Evolutionary conservation across 1,140 invertebrate species (phyloP).

Genomic region (Tenebrio molitor): DNA sequence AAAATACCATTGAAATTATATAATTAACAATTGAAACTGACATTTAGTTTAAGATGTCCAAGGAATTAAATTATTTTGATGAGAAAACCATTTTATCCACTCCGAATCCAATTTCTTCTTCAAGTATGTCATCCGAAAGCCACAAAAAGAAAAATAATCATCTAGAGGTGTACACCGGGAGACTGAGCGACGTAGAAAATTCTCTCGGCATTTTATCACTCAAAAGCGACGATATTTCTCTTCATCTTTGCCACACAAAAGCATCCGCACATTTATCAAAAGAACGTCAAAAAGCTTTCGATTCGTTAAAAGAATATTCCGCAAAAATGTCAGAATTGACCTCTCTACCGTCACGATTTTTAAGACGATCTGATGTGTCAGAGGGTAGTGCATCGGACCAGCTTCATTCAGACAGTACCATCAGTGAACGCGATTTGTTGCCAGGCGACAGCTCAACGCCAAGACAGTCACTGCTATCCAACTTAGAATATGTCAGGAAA

Average conservation of each 20-base stretch:
- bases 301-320: no score
- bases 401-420: conserved; percentile 52
- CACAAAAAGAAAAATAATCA: neutral
- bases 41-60: neutral
- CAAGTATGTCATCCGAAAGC: neutral
- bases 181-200: neutral
- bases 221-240: no score
- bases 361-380: conserved; percentile 44
- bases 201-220: conserved; percentile 20
- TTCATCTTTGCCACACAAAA: no score
- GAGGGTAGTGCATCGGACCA: neutral
- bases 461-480: conserved; percentile 35
- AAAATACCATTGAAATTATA: neutral
- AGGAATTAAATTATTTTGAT: neutral
- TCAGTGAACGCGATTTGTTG: conserved; percentile 59
- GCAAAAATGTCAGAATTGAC: no score
- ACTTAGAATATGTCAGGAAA: neutral
- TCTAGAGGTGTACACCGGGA: neutral
- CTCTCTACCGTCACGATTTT: conserved; percentile 55
- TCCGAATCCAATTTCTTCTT: conserved; percentile 17
- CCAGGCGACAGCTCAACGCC: conserved; percentile 56
- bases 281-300: no score
- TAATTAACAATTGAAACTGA: no score
- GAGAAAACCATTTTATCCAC: conserved; percentile 25
- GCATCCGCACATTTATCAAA: no score